Conservation (phyloP, 1,140 invertebrate genomes). For the Cydia strobilella region DNA sequence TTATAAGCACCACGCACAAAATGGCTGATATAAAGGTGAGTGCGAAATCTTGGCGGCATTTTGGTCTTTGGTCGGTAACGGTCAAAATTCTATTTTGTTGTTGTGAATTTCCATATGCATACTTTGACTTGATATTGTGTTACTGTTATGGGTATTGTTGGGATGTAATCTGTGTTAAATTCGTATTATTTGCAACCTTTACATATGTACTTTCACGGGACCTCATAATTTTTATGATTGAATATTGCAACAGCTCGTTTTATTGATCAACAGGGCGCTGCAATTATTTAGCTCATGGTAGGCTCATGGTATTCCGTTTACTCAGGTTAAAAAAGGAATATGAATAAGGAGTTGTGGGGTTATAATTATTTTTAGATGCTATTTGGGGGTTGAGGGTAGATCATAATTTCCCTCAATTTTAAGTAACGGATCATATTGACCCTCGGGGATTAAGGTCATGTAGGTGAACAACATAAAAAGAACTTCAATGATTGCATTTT, state of each 20-base stretch:
- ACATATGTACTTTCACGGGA: conserved; percentile 5
- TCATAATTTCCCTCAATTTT: neutral
- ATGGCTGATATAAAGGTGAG: conserved; percentile 79
- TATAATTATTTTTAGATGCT: neutral
- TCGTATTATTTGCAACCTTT: conserved; percentile 1
- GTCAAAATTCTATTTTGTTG: conserved; percentile 58
- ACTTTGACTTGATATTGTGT: neutral
- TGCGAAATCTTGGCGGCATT: conserved; percentile 70
- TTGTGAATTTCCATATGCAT: neutral
- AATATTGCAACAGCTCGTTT: neutral
- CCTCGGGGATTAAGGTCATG: neutral
- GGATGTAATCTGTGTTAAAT: neutral
- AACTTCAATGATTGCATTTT: neutral
- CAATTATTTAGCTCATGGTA: neutral
- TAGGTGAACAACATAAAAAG: neutral
- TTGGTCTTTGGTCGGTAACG: conserved; percentile 74
- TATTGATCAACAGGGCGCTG: neutral
- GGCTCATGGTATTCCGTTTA: neutral
- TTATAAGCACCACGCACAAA: conserved; percentile 61
- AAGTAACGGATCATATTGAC: neutral
- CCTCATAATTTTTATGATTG: neutral
- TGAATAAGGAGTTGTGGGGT: neutral
- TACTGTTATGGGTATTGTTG: neutral
- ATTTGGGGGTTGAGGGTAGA: conserved; percentile 4
- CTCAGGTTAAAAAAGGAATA: neutral